Evolutionary conservation across 2,797 vertebrate genomes (phyloP), one percentile per base, ranked within the genome.

Genomic region (Arnoldichthys spilopterus): DNA sequence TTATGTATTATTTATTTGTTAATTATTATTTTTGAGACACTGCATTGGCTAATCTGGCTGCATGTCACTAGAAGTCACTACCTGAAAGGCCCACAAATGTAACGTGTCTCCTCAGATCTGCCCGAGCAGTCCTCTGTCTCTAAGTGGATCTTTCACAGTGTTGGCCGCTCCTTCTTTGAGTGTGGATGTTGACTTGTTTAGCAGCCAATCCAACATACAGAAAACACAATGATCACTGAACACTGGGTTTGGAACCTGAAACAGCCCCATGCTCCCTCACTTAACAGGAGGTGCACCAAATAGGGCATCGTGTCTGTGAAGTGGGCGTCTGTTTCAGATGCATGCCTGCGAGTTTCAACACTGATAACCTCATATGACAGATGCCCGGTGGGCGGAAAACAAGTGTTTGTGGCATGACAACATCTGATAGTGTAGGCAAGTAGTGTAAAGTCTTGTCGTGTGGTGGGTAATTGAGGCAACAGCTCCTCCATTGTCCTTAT

Each of bases 281-380:
- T 32, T 20, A 22, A 51, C 72, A 63, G 72, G 58, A 51, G 72
- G 72, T 47, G 40, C 72, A 62, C 72, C 24, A 45, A 68, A 63
- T 51, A 62, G 30, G 64, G 53, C 54, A 74, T 26, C 54, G 56
- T 80, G 74, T 75, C 32, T 63, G 43, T 34, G 30, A 28, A 47
- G 45, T 74, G 69, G 66, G 16, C 20, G 79, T 73, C 72, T 63
- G 47, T 59, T 40, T 63, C 58, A 13, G 56, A 78, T 70, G 72
- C 62, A 77, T 69, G 72, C 61, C 26, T 77, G 59, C 56, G 70
- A 26, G 43, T 56, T 56, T 32, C 2, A 78, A 67, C 61, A 76
- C 37, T n/a, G 67, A 78, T 78, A 80, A 83, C 81, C 76, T 61
- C 59, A 54, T 56, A 66, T 37, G 70, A 58, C 82, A 85, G 76